phyloP scores from a whole-genome alignment of 2,888 invertebrate genomes.

The Drosophila parthenogenetica region DNA sequence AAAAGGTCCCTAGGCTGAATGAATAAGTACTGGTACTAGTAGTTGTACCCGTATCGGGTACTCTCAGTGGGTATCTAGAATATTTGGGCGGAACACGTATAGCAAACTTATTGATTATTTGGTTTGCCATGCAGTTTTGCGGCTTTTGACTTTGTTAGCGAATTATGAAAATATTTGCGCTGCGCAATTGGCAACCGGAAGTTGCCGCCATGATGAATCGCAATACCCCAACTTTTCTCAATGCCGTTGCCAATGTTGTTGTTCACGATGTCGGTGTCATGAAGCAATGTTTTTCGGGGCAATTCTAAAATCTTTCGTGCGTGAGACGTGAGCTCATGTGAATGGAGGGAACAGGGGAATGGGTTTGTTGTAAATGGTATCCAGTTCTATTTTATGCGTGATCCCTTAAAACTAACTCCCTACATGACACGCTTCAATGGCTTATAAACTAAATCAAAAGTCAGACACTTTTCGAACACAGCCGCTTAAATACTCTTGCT shows the following conservation, averaged over 20 bases:
- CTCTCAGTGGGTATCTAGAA: slow-evolving; percentile 18
- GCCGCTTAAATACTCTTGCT: slow-evolving; percentile 8
- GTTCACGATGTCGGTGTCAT: slow-evolving; percentile 1
- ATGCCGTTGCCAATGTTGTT: not conserved
- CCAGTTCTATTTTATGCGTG: slow-evolving; percentile 9
- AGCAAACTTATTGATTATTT: slow-evolving; percentile 79
- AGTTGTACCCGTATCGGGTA: slow-evolving; percentile 23
- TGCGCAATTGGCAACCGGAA: slow-evolving; percentile 59
- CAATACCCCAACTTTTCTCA: slow-evolving; percentile 9
- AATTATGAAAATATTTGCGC: slow-evolving; percentile 79
- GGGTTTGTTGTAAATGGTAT: slow-evolving; percentile 13
- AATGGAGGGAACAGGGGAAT: slow-evolving; percentile 7
- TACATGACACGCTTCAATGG: slow-evolving; percentile 44
- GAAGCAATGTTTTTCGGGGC: slow-evolving; percentile 25
- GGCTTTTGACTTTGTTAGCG: slow-evolving; percentile 76
- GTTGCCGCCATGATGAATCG: slow-evolving; percentile 60
- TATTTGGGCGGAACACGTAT: slow-evolving; percentile 69
- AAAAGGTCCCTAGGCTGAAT: slow-evolving; percentile 20
- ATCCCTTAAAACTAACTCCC: slow-evolving; percentile 1
- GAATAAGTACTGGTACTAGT: slow-evolving; percentile 10
- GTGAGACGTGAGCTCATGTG: slow-evolving; percentile 56
- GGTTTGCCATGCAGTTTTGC: slow-evolving; percentile 62
- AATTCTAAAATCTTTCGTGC: slow-evolving; percentile 71
- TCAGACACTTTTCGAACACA: not conserved
- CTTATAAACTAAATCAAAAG: slow-evolving; percentile 25